These are phyloP conservation scores for Nibea coibor DNA, from an alignment of 2,113 vertebrate genomes.

Conservation along the genomic window DNA sequence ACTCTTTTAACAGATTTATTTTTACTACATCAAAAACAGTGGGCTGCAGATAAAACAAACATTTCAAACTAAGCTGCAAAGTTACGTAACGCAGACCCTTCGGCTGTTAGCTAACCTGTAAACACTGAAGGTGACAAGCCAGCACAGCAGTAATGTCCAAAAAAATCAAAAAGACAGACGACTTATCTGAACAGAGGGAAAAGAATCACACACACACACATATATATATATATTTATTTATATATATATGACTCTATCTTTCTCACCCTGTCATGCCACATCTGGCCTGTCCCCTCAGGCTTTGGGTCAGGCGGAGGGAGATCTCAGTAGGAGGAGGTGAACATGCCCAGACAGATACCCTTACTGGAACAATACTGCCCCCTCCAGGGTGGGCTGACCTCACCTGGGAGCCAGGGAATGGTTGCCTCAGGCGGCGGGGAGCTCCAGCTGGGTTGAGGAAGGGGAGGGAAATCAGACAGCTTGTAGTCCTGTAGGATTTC, in stretches of 20 bases:
- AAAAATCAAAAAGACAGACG: constrained; percentile 2
- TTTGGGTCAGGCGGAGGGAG: constrained; percentile 33
- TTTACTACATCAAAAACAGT: neutral
- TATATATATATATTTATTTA: too few relatives aligned
- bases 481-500: constrained; percentile 3
- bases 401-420: constrained; percentile 40
- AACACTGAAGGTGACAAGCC: constrained; percentile 15
- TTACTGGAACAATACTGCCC: constrained; percentile 67
- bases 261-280: constrained; percentile 12
- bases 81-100: neutral
- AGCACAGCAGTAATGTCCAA: constrained; percentile 5
- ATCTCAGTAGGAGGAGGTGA: constrained; percentile 22
- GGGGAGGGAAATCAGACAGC: neutral
- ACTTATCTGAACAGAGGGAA: neutral
- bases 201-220: neutral
- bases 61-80: neutral
- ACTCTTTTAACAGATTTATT: neutral
- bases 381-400: constrained; percentile 71
- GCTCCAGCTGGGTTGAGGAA: constrained; percentile 4
- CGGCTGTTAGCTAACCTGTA: neutral
- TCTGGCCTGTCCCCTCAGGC: constrained; percentile 38
- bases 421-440: constrained; percentile 30
- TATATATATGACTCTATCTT: neutral
- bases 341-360: constrained; percentile 57
- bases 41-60: neutral